These are phyloP conservation scores for Drosophila monieri DNA, from an alignment of 2,888 invertebrate genomes.

Conservation along the genomic window DNA sequence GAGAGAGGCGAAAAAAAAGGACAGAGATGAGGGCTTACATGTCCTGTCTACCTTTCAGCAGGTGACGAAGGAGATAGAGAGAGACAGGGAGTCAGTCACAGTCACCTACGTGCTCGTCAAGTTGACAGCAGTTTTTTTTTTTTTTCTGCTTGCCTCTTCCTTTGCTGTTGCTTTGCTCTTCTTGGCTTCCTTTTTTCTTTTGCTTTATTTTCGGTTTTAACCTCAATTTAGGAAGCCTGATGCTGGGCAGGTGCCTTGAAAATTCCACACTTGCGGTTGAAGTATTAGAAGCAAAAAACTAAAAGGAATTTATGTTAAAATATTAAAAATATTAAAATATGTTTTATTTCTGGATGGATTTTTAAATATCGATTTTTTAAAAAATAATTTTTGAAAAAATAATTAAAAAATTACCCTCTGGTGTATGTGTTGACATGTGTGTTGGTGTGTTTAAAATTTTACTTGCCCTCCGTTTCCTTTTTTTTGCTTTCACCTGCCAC, in stretches of 20 bases:
- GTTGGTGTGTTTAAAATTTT: conserved; percentile 51
- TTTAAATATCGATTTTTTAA: too few relatives aligned
- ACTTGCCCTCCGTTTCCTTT: conserved; percentile 46
- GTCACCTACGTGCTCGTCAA: conserved; percentile 51
- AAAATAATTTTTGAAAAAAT: not conserved
- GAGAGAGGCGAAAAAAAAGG: conserved; percentile 14
- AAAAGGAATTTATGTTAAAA: too few relatives aligned
- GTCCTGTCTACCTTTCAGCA: conserved; percentile 47
- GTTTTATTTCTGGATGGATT: too few relatives aligned
- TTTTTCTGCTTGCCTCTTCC: conserved; percentile 19
- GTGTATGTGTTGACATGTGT: conserved; percentile 26
- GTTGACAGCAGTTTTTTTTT: conserved; percentile 65
- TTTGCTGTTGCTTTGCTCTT: conserved; percentile 4
- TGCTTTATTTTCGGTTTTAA: conserved; percentile 62
- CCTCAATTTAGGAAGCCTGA: conserved; percentile 72
- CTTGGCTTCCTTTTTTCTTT: conserved; percentile 27
- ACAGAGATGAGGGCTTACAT: conserved; percentile 30
- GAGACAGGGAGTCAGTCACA: conserved; percentile 3
- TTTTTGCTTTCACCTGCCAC: conserved; percentile 12
- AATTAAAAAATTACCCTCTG: conserved; percentile 16
- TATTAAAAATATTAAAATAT: too few relatives aligned
- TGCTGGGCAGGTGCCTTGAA: conserved; percentile 72
- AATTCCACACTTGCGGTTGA: conserved; percentile 22
- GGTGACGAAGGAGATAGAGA: not conserved
- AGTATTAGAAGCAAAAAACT: not conserved